These are phyloP conservation scores for Pampus argenteus DNA, from an alignment of 2,797 vertebrate genomes.

Conservation along the genomic window DNA sequence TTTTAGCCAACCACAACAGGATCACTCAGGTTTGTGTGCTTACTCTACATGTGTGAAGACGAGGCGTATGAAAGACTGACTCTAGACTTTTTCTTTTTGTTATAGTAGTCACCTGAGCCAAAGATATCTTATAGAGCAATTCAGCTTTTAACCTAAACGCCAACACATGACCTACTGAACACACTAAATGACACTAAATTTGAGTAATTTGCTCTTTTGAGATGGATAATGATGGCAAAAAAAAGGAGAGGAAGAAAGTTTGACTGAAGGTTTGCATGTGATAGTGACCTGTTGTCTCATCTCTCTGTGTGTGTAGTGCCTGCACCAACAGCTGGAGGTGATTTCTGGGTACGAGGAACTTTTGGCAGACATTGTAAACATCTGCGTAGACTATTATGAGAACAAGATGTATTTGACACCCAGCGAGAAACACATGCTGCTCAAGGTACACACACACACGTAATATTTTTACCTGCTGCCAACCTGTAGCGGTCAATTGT, in stretches of 20 bases:
- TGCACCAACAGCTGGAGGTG: constrained; percentile 98
- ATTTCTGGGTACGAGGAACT: constrained; percentile 97
- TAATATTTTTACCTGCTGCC: constrained; percentile 11
- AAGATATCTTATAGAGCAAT: too few species aligned
- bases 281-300: constrained; percentile 23
- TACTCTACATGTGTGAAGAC: neutral
- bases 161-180: too few species aligned
- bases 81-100: too few species aligned
- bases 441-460: constrained; percentile 87
- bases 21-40: constrained; percentile 91
- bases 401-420: constrained; percentile 99
- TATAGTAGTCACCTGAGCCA: too few species aligned
- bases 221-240: too few species aligned
- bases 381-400: constrained; percentile 98
- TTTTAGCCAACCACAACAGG: constrained; percentile 99
- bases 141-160: too few species aligned
- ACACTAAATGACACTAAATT: too few species aligned
- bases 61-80: too few species aligned
- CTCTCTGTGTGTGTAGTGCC: constrained; percentile 83
- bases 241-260: too few species aligned
- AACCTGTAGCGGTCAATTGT: neutral
- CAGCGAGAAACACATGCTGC: constrained; percentile 98
- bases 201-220: too few species aligned
- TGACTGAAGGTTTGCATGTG: too few species aligned
- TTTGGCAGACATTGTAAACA: constrained; percentile 97